Evolutionary conservation across 2,113 vertebrate genomes (phyloP), one percentile per base, ranked within the genome.

Genomic region (Microtus ochrogaster): DNA sequence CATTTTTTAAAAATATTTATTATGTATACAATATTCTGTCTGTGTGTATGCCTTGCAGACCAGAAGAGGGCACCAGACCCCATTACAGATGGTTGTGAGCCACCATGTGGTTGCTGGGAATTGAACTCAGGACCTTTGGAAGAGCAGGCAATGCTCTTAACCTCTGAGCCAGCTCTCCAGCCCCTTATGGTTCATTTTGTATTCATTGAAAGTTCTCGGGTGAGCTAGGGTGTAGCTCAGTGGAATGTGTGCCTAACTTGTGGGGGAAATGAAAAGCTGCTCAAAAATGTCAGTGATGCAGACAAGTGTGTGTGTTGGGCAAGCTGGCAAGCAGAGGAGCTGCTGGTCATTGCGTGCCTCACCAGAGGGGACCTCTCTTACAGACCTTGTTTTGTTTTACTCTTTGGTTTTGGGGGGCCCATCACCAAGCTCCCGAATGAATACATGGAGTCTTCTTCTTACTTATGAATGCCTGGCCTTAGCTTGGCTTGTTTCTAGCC

Each of bases 271-370:
- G n/a, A 77, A 47, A 63, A 76, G 4, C 52, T 76, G 66, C 49
- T n/a, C 39, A 30, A 22, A 41, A 13, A 30, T n/a, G 41, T 39
- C 36, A n/a, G 7, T 58, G 49, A 77, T 79, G 36, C 41, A 28
- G 74, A 33, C 26, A 41, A 24, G 21, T 7, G 3, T 44, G 3
- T 44, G 7, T 4, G 1, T 12, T 33, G 36, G 87, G 47, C 28
- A 2, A 39, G 82, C 91, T 22, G 13, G 28, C 72, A 22, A 65
- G 92, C 52, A 44, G 86, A 4, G 58, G 61, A 49, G 39, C 91
- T 92, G n/a, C 70, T 70, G 11, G n/a, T 58, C 68, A 16, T 8
- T 22, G 55, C 72, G 24, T 84, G 58, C 76, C 92, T 98, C 82
- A 96, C 21, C 0, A 22, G 7, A 3, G 8, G 16, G 5, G 39